Evolutionary conservation across 2,113 vertebrate genomes (phyloP).

Genomic region (Malurus cyaneus): DNA sequence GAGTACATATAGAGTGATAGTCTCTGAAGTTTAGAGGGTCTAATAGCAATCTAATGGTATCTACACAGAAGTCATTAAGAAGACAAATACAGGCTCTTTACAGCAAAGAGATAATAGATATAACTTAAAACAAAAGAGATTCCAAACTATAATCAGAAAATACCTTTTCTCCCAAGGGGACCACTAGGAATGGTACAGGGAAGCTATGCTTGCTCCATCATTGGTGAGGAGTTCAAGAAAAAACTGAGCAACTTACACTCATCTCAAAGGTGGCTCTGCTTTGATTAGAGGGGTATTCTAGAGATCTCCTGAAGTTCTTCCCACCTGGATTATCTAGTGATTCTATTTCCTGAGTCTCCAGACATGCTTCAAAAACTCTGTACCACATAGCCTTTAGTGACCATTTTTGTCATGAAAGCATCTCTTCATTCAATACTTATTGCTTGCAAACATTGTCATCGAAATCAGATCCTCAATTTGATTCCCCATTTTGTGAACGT

Average conservation of each 20-base stretch:
- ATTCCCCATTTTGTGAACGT: neutral
- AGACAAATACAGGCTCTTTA: neutral
- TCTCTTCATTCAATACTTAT: neutral
- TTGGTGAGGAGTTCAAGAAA: neutral
- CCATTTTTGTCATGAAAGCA: neutral
- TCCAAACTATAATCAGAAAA: neutral
- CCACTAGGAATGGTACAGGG: neutral
- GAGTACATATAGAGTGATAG: rapidly evolving
- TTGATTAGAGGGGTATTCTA: neutral
- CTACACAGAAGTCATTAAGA: neutral
- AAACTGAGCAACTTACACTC: neutral
- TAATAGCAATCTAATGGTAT: neutral
- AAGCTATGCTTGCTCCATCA: neutral
- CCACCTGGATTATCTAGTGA: neutral
- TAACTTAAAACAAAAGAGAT: neutral
- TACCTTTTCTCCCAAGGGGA: neutral
- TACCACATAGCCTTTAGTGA: neutral
- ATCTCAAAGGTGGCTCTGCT: neutral
- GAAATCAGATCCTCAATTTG: neutral
- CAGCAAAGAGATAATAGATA: neutral
- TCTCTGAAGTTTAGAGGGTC: neutral
- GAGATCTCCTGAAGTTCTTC: neutral
- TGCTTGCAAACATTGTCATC: neutral
- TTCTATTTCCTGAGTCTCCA: neutral
- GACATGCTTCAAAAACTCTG: neutral